Base-by-base conservation (phyloP, 2,113 vertebrate genomes). In the Dromas ardeola region DNA sequence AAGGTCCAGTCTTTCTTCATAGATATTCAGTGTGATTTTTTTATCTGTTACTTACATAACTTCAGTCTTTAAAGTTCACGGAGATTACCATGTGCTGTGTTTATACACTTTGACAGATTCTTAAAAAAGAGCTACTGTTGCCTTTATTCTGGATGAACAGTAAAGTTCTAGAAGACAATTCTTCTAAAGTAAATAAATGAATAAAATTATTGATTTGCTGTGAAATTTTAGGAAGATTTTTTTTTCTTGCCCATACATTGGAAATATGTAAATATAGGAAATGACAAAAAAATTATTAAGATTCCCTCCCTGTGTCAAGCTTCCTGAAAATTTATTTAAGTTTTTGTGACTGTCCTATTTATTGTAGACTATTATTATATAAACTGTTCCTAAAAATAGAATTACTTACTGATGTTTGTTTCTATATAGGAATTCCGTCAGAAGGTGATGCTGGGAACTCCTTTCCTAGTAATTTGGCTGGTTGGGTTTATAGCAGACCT, bases 361-460 rank as follows among this genome's bases (percentile, higher is more conserved):
- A 45, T 49, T 71, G 10, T 50, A 76, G 47, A 69, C 34, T 61
- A 25, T 79, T 73, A 53, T 72, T 82, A 81, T 59, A 53, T 21
- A 63, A 32, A 49, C 27, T 83, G 55, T 91, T 92, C 47, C 79
- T 95, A 53, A 95, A 96, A 95, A 63, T 49, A 89, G 42, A 81
- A 18, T 92, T 96, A 78, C 30, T 96, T 56, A 92, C 70, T 93
- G 80, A 45, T 97, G 16, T 96, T 96, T 96, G 61, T 97, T 97
- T 97, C 87, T 95, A 4, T 95, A 26, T 96, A 99, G 99, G 99
- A 99, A 97, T 99, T 99, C 97, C 98, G 99, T 43, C 99, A 99
- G 98, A 99, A 99, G 98, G 99, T 99, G 97, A 99, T 99, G 99
- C 98, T 99, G 88, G 99, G 99, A 90, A 99, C 99, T n/a, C 99